A percentile compares a stretch with the other conserved stretches of the same genome.
These are phyloP conservation scores for Eulemur rubriventer DNA, from an alignment of 2,797 vertebrate genomes.

Conservation along the genomic window DNA sequence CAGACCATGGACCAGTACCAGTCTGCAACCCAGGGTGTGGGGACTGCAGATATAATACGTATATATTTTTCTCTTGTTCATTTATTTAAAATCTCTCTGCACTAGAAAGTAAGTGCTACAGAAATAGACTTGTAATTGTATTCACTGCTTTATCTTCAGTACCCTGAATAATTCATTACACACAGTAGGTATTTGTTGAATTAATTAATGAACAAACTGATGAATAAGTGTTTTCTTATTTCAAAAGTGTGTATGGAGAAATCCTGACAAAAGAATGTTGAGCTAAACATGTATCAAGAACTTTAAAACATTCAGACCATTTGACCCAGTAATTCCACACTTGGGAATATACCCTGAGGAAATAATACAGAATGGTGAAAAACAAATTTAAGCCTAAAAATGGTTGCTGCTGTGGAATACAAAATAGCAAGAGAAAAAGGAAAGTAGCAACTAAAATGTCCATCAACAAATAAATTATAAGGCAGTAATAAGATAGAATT, in stretches of 20 bases:
- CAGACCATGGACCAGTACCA: no score
- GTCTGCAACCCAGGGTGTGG: no score
- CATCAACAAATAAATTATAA: neutral
- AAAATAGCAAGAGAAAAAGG: neutral
- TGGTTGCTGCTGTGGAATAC: neutral
- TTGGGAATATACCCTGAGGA: neutral
- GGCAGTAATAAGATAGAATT: neutral
- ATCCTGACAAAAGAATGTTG: neutral
- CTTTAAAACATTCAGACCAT: neutral
- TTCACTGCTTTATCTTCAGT: neutral
- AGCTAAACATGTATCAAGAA: neutral
- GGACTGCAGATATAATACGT: neutral
- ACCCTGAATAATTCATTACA: neutral
- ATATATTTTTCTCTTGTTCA: neutral
- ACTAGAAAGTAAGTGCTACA: neutral
- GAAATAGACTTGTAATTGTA: neutral
- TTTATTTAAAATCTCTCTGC: neutral
- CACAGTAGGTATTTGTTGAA: neutral
- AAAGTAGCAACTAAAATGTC: neutral
- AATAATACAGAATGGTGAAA: neutral
- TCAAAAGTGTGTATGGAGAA: neutral
- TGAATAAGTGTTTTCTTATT: slow-evolving; percentile 30
- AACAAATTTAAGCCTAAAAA: neutral
- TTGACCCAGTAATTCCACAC: slow-evolving; percentile 34
- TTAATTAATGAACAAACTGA: slow-evolving; percentile 1